phyloP scores from a whole-genome alignment of 2,888 invertebrate species.

The Caenorhabditis auriculariae region DNA sequence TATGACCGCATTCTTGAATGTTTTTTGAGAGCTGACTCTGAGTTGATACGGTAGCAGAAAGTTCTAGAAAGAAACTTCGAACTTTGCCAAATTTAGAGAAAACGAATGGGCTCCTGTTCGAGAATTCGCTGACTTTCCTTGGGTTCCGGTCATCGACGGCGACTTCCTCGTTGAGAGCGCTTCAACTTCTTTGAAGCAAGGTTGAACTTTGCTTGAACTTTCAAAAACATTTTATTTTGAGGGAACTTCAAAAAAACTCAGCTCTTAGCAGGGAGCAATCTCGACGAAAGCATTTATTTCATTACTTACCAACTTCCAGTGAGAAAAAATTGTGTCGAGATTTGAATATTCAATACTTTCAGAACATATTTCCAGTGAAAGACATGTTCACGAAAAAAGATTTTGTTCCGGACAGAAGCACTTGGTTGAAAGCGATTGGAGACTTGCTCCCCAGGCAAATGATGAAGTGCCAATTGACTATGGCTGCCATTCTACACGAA shows the following conservation, averaged over 20 bases:
- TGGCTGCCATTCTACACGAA: conserved; percentile 85
- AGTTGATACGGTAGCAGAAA: conserved; percentile 70
- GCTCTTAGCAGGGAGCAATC: conserved; percentile 86
- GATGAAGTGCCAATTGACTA: conserved; percentile 44
- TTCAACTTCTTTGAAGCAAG: conserved; percentile 35
- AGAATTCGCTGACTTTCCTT: conserved; percentile 71
- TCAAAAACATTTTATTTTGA: neutral
- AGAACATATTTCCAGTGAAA: conserved; percentile 75
- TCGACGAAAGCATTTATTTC: conserved; percentile 90
- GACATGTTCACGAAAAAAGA: conserved; percentile 60
- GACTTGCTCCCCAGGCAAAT: conserved; percentile 58
- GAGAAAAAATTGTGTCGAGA: conserved; percentile 7
- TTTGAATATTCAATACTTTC: no score
- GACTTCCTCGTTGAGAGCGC: conserved; percentile 79
- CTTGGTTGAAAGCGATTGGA: conserved; percentile 54
- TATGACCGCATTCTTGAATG: conserved; percentile 74
- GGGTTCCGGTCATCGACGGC: conserved; percentile 82
- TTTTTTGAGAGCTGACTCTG: conserved; percentile 69
- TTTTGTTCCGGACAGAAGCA: conserved; percentile 54
- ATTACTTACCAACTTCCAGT: conserved; percentile 81
- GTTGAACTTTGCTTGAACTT: neutral
- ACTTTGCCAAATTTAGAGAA: conserved; percentile 33
- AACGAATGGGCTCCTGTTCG: conserved; percentile 61
- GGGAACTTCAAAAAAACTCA: conserved; percentile 82
- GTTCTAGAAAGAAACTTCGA: neutral